Percentiles rank a stretch among this genome's conserved stretches.
These are phyloP conservation scores for Brienomyrus longianalis DNA, from an alignment of 2,113 vertebrate genomes.

Conservation along the genomic window DNA sequence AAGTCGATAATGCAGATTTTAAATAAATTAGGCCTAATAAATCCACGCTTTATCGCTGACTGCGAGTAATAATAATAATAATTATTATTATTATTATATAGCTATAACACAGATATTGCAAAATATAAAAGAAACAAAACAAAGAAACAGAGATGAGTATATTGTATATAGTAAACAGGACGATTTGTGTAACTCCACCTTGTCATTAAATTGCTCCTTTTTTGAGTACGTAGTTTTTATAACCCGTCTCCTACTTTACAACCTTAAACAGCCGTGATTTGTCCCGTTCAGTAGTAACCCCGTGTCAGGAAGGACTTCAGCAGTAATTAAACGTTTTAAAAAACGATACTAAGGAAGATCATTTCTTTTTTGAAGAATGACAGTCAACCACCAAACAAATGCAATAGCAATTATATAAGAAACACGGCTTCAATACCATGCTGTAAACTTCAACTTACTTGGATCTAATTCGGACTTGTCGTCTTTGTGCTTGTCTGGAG, in stretches of 20 bases:
- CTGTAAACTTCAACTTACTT: slow-evolving; percentile 77
- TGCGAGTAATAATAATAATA: slow-evolving; percentile 5
- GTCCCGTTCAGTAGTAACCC: slow-evolving; percentile 21
- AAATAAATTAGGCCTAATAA: not conserved
- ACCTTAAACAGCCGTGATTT: slow-evolving; percentile 25
- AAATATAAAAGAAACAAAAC: not conserved
- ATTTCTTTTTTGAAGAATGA: slow-evolving; percentile 69
- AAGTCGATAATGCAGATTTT: not conserved
- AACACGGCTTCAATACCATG: slow-evolving; percentile 46
- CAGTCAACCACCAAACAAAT: slow-evolving; percentile 33
- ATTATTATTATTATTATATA: not conserved
- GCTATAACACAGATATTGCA: not conserved
- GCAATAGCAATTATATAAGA: not conserved
- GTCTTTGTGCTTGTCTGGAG: slow-evolving; percentile 73
- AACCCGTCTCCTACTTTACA: slow-evolving; percentile 30
- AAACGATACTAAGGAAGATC: slow-evolving; percentile 46
- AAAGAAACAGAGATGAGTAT: not conserved
- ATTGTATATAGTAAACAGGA: not conserved
- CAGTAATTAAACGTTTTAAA: slow-evolving; percentile 27
- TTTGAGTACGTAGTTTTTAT: slow-evolving; percentile 28
- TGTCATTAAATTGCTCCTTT: slow-evolving; percentile 26
- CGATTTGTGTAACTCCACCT: not conserved
- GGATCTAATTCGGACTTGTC: slow-evolving; percentile 79
- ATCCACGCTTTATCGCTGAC: not conserved
- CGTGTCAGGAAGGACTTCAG: slow-evolving; percentile 3